Evolutionary conservation across 2,888 invertebrate genomes (phyloP), one percentile per base, ranked within the genome.

Genomic region (Aphidius colemani): DNA sequence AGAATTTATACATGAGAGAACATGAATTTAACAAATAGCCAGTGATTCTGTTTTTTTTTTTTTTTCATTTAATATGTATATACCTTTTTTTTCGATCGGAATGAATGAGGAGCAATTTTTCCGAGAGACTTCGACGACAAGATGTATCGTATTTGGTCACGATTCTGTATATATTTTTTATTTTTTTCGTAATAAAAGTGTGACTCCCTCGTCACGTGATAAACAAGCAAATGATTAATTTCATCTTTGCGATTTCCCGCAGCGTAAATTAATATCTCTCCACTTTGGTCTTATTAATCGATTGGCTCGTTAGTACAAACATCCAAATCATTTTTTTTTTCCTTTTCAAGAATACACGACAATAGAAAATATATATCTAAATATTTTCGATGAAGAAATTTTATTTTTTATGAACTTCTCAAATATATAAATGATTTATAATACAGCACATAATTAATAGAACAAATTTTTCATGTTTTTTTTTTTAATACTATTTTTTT

Each of bases 151-250:
- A 58, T 50, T 61, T 69, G 67, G 68, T 68, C 69, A 70, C 69
- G 69, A 68, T 67, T 68, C 53, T 49, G 11, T 48, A 10, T 48
- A 11, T 48, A 10, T 7, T 50, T 30, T 50, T 30, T 50, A 3
- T 50, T 30, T 30, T 30, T 7, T 50, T 50, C n/a, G 4, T n/a
- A 51, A 30, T 30, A 30, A 30, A 30, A 30, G 30, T 30, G 30
- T 30, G 30, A 30, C 5, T 30, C 30, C 30, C 30, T 30, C 30
- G 30, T 30, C 30, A 30, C 30, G 30, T 30, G 67, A 53, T 61
- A 68, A 70, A 68, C 63, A 64, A 68, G 60, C 51, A 45, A 65
- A 68, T 66, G 67, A 70, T 72, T 70, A 72, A 71, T 71, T 64
- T 65, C 64, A 66, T 66, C 68, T 63, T 40, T 53, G 65, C 53